Percentiles rank a stretch among this genome's conserved stretches.
These are phyloP conservation scores for Cryptocheilus praepositus DNA, from an alignment of 2,888 invertebrate species.

Conservation along the genomic window DNA sequence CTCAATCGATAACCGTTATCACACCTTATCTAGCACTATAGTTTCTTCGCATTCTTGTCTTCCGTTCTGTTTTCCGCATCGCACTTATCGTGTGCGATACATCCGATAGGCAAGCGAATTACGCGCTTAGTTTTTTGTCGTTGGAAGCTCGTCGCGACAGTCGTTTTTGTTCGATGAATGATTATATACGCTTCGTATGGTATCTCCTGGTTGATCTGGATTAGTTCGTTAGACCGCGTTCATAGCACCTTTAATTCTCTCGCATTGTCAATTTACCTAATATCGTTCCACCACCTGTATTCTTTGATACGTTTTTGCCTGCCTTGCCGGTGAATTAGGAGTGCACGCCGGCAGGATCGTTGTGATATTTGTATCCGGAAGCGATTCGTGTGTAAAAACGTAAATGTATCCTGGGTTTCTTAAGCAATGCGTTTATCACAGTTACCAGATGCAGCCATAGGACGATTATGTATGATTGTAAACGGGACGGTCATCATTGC, in stretches of 20 bases:
- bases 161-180: slow-evolving; percentile 7
- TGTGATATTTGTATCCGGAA: slow-evolving; percentile 23
- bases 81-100: too few relatives aligned
- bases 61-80: too few relatives aligned
- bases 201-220: not conserved
- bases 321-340: too few relatives aligned
- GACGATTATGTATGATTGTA: slow-evolving; percentile 37
- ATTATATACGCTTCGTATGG: not conserved
- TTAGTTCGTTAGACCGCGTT: slow-evolving; percentile 11
- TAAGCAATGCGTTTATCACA: slow-evolving; percentile 53
- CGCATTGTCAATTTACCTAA: too few relatives aligned
- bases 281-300: not conserved
- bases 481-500: too few relatives aligned
- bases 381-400: slow-evolving; percentile 37
- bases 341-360: not conserved
- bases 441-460: slow-evolving; percentile 44
- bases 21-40: slow-evolving; percentile 41
- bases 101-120: too few relatives aligned
- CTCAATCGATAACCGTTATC: slow-evolving; percentile 41
- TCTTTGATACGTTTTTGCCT: not conserved
- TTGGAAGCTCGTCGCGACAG: slow-evolving; percentile 36
- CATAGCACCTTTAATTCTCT: slow-evolving; percentile 9
- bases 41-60: not conserved
- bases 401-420: slow-evolving; percentile 27
- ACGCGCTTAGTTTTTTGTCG: slow-evolving; percentile 14